Percentiles rank a stretch among this genome's conserved stretches.
Conservation (phyloP, 1,140 invertebrate species). For the Pollicipes pollicipes region DNA sequence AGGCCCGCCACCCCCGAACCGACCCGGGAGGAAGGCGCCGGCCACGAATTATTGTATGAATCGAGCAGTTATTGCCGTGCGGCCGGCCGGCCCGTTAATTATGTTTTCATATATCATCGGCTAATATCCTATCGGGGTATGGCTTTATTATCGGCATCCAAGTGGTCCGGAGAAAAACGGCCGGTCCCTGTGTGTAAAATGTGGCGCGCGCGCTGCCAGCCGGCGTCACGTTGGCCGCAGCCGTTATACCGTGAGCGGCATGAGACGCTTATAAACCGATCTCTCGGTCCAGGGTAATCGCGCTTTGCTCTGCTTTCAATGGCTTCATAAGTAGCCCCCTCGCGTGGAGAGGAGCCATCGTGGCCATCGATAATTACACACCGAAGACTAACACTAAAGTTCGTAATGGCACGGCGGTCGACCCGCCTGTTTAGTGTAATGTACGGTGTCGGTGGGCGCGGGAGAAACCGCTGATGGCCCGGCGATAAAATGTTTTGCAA, state of each 20-base stretch:
- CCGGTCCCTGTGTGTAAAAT: neutral
- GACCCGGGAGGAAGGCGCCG: neutral
- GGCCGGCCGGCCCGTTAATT: neutral
- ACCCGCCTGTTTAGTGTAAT: neutral
- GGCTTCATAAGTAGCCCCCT: neutral
- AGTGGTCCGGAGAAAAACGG: neutral
- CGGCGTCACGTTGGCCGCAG: neutral
- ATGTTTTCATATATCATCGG: constrained; percentile 2
- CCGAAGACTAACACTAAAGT: neutral
- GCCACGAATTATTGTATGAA: constrained; percentile 2
- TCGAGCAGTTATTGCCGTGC: neutral
- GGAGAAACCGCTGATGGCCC: neutral
- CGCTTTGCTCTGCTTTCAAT: neutral
- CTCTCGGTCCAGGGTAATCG: neutral
- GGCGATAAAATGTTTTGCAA: neutral
- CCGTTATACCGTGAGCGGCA: neutral
- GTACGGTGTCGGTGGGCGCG: neutral
- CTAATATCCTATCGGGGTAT: neutral
- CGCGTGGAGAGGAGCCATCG: constrained; percentile 1
- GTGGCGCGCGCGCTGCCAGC: neutral
- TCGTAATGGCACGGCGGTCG: neutral
- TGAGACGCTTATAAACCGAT: neutral
- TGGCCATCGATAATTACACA: neutral
- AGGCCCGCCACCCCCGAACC: too few relatives aligned
- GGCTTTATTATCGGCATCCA: neutral